These are phyloP conservation scores for Atta cephalotes DNA, from an alignment of 1,140 invertebrate species.

Conservation along the genomic window DNA sequence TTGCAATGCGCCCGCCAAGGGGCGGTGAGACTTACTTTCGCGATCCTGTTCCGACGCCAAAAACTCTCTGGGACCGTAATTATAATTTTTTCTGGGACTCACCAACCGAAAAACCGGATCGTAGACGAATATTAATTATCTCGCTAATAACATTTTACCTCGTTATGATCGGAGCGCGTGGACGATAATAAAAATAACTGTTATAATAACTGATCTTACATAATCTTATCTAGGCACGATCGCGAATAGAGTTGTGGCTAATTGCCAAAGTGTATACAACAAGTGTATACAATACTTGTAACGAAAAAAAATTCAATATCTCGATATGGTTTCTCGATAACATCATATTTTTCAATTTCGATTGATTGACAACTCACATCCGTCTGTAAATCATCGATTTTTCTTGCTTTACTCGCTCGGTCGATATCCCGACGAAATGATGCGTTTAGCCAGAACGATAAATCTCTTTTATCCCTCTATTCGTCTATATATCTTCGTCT, in stretches of 20 bases:
- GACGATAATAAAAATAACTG: constrained; percentile 19
- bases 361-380: constrained; percentile 11
- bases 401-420: constrained; percentile 41
- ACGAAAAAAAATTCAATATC: background rate
- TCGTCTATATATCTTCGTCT: constrained; percentile 62
- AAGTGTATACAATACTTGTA: background rate
- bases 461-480: constrained; percentile 71
- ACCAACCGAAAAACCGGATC: constrained; percentile 31
- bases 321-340: background rate
- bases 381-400: constrained; percentile 54
- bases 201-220: background rate
- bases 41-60: constrained; percentile 40
- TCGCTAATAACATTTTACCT: constrained; percentile 56
- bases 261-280: constrained; percentile 9
- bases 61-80: constrained; percentile 56
- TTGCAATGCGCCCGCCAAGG: constrained; percentile 25
- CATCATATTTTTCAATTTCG: constrained; percentile 15
- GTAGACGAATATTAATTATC: constrained; percentile 57
- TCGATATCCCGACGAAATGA: constrained; percentile 5
- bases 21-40: constrained; percentile 48
- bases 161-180: constrained; percentile 17
- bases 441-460: constrained; percentile 58
- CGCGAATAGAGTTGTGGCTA: background rate
- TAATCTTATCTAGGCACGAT: constrained; percentile 23
- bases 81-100: constrained; percentile 46